Evolutionary conservation across 2,113 vertebrate genomes (phyloP), one percentile per base, ranked within the genome.

Genomic region (Dolichotis patagonum): DNA sequence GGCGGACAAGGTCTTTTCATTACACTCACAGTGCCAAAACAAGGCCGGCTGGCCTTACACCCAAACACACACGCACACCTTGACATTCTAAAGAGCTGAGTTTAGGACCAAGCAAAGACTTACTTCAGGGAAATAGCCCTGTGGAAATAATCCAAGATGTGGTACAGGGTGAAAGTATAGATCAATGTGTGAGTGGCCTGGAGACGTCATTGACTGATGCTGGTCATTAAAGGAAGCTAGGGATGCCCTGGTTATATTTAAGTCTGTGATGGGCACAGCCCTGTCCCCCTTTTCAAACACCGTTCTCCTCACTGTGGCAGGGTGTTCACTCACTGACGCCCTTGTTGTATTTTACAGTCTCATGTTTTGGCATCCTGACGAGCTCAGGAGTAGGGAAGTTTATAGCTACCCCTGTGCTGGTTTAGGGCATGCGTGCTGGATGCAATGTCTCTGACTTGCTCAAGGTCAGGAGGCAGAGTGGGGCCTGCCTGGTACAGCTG

Each of bases 401-500:
- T 90, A 77, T 7, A 87, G 75, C n/a, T 4, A 4, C 67, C 22
- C 38, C 52, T 4, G 24, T 5, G 3, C 19, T 43, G 16, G 32
- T 49, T 52, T 93, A 54, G 89, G 52, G 17, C 13, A 4, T 2
- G 41, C 0, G 1, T 0, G 11, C 5, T 0, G 30, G 20, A 52
- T 22, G 22, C 58, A 60, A 60, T 2, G 7, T 32, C 41, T 90
- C 85, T 77, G 85, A 82, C 67, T 93, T 80, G 86, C 30, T 91
- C 65, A 95, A 94, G 96, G 85, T 95, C 96, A 85, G 81, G 52
- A 35, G 80, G 89, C 75, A 85, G 62, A 52, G 28, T 19, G 16
- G 81, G 69, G 14, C 84, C 82, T 20, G 77, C 63, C n/a, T 58
- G 69, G 88, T 24, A 7, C 20, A 73, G 81, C 96, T 65, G 82